Base-by-base conservation (phyloP, 2,888 invertebrate genomes). In the Augiades crinisus region DNA sequence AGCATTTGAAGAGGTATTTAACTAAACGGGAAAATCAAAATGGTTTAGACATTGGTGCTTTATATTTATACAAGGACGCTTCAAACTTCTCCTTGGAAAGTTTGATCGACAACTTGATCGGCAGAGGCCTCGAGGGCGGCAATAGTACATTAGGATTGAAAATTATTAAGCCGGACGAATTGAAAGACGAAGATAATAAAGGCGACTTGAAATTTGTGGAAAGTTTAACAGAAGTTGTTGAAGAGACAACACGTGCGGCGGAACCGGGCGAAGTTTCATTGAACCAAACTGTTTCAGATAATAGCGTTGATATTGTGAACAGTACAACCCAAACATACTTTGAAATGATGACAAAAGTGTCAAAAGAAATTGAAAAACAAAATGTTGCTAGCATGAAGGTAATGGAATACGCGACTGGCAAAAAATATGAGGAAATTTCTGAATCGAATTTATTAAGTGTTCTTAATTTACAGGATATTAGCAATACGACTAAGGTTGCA, bases 351-450 rank as follows among this genome's bases (percentile, higher is more conserved):
- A 65, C 65, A 10, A 66, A 57, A 13, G 46, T 83, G 31, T 71
- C 80, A 0, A 75, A 78, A 37, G 62, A 68, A 49, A 84, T 83
- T 47, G 81, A 84, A 2, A 64, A 62, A 53, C 75, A 78, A 46
- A 83, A 82, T 56, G 78, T 81, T 41, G 72, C 71, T 0, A 81
- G 72, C 37, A 60, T 80, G 54, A 72, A 79, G 60, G 65, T 76
- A 33, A 70, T 76, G 47, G 69, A 67, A 53, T 60, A 62, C 17
- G 41, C 68, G 31, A 56, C 67, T 10, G 67, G 59, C 1, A 52
- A 60, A 2, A 43, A 41, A 19, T 45, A 33, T 41, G 13, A 10
- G 14, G 8, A 12, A 5, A 4, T 27, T 13, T 0, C 19, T 10
- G 16, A 13, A 17, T 14, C 5, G 12, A 40, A 40, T 22, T 10